phyloP scores from a whole-genome alignment of 2,113 vertebrate species.

The Ageneiosus marmoratus region DNA sequence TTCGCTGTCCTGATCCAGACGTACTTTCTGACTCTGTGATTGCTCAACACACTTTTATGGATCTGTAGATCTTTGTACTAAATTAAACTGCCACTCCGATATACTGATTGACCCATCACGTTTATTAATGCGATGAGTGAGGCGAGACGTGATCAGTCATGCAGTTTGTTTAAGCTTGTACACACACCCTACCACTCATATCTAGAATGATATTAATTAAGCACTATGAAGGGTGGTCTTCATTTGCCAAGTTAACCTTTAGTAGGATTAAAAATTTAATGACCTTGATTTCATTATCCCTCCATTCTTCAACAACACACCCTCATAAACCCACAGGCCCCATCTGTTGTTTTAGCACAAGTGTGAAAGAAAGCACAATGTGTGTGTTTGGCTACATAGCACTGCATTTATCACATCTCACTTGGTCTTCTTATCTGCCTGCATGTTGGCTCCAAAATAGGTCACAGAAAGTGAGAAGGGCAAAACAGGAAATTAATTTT shows the following conservation, averaged over 20 bases:
- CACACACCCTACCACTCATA: background rate
- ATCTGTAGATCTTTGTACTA: background rate
- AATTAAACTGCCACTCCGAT: background rate
- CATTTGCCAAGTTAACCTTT: background rate
- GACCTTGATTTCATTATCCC: conserved; percentile 4
- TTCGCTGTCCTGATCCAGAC: background rate
- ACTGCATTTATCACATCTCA: background rate
- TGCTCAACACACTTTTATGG: background rate
- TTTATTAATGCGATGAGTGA: background rate
- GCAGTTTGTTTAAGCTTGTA: background rate
- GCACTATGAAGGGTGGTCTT: background rate
- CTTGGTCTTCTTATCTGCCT: conserved; percentile 7
- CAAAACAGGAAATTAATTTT: background rate
- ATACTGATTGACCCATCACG: background rate
- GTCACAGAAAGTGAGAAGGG: background rate
- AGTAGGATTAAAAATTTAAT: conserved; percentile 9
- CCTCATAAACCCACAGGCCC: background rate
- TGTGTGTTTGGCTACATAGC: background rate
- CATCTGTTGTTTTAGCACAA: conserved; percentile 2
- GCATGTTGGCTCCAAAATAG: background rate
- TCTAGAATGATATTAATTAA: conserved; percentile 4
- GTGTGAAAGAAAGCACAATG: background rate
- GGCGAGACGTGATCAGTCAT: background rate
- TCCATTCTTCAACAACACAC: background rate
- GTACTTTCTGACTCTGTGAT: background rate